phyloP scores from a whole-genome alignment of 2,113 vertebrate genomes.

The Cavia porcellus region DNA sequence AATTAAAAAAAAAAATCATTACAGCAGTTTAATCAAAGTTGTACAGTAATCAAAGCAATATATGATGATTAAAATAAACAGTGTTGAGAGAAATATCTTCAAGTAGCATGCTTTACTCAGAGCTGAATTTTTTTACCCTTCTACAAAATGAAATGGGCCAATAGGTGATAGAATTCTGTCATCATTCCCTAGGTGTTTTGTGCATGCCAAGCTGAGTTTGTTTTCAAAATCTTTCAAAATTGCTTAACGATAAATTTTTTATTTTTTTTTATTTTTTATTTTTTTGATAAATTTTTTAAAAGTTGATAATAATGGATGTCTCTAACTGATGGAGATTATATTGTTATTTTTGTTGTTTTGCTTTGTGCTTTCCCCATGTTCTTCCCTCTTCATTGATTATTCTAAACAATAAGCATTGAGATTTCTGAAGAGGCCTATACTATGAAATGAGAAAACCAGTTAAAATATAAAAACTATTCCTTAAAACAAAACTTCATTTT shows the following conservation, averaged over 20 bases:
- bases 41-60: constrained; percentile 55
- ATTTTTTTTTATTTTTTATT: too few species aligned
- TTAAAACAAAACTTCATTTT: constrained; percentile 40
- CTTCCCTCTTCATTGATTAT: not conserved
- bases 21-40: constrained; percentile 53
- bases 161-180: constrained; percentile 13
- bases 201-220: constrained; percentile 23
- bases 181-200: constrained; percentile 39
- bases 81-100: constrained; percentile 54
- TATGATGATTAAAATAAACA: constrained; percentile 41
- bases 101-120: constrained; percentile 38
- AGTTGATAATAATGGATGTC: constrained; percentile 32
- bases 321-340: constrained; percentile 21
- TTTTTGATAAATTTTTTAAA: not conserved
- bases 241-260: too few species aligned
- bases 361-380: constrained; percentile 17
- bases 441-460: not conserved
- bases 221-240: constrained; percentile 34
- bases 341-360: constrained; percentile 52
- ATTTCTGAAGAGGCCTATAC: constrained; percentile 37
- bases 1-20: constrained; percentile 48
- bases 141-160: constrained; percentile 66
- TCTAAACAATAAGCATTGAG: constrained; percentile 25
- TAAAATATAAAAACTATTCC: constrained; percentile 24
- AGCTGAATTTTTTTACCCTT: constrained; percentile 54